Base-by-base conservation (phyloP, 2,797 vertebrate genomes). In the Lacerta viridis region DNA sequence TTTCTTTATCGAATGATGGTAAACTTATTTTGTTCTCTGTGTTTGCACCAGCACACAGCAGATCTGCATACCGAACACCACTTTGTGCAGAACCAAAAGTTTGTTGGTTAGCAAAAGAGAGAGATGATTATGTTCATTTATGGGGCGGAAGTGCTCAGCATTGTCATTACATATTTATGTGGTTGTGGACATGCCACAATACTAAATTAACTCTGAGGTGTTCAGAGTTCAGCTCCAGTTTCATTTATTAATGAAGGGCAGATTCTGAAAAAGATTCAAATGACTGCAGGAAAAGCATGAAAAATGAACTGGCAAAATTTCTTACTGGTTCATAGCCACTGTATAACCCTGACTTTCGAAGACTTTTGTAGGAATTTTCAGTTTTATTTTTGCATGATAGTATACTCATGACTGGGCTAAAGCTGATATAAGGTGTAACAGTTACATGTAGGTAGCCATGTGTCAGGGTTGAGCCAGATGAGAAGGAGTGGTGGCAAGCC, bases 201-300 rank as follows among this genome's bases (percentile, higher is more conserved):
- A 61, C 23, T 27, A 15, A 74, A 84, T 84, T 33, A 50, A 50
- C 41, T 68, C 41, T 27, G 29, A 71, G n/a, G 3, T 25, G 39
- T 85, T 23, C 61, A 18, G 61, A 64, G 61, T 64, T 78, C n/a
- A n/a, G 41, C 66, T 86, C 41, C 41, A 86, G 11, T n/a, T 86
- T 50, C 61, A 79, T 78, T 78, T 86, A 33, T 68, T 79, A 27
- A 50, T 86, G 64, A 78, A 78, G 11, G 11, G 13, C 39, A 78
- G 43, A 27, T 17, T 79, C 39, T 78, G 29, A 68, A 23, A 77
- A 50, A 46, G 18, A 68, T 78, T 36, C 43, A 66, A 66, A 25
- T 50, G 41, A 77, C 5, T 13, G 20, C n/a, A 86, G 4, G 25
- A 27, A 0, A 20, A 46, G n/a, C 27, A 11, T 76, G 29, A 2